Percentiles rank a stretch among this genome's conserved stretches.
Evolutionary conservation across 1,140 invertebrate species (phyloP).

Genomic region (Leptinotarsa lineolata): DNA sequence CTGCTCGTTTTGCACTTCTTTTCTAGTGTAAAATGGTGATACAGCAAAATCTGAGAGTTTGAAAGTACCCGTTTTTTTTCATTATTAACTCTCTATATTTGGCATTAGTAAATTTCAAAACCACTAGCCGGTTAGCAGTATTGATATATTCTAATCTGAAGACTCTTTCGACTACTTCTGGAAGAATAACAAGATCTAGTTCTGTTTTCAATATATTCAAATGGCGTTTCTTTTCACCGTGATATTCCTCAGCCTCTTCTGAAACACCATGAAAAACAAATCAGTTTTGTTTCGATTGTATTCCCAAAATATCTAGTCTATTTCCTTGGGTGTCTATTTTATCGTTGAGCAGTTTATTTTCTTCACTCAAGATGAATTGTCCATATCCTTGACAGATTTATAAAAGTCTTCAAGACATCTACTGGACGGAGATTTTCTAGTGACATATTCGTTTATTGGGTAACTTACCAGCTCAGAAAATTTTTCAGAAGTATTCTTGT

Average conservation of each 20-base stretch:
- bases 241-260: conserved; percentile 11
- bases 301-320: conserved; percentile 5
- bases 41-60: no score
- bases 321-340: no score
- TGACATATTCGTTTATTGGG: background rate
- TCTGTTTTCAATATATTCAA: background rate
- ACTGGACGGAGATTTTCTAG: conserved; percentile 3
- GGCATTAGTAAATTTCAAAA: background rate
- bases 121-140: background rate
- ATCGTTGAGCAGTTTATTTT: background rate
- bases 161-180: background rate
- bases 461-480: background rate
- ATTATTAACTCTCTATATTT: conserved; percentile 10
- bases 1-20: background rate
- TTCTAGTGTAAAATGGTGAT: conserved; percentile 7
- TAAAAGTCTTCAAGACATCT: no score
- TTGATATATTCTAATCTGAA: conserved; percentile 7
- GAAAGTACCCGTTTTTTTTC: no score
- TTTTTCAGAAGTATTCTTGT: conserved; percentile 9
- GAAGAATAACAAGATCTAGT: conserved; percentile 5
- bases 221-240: background rate
- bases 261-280: conserved; percentile 4
- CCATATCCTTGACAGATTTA: no score
- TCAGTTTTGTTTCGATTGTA: conserved; percentile 3
- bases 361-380: no score